phyloP scores from a whole-genome alignment of 1,140 invertebrate species.

The Goniozus legneri region DNA sequence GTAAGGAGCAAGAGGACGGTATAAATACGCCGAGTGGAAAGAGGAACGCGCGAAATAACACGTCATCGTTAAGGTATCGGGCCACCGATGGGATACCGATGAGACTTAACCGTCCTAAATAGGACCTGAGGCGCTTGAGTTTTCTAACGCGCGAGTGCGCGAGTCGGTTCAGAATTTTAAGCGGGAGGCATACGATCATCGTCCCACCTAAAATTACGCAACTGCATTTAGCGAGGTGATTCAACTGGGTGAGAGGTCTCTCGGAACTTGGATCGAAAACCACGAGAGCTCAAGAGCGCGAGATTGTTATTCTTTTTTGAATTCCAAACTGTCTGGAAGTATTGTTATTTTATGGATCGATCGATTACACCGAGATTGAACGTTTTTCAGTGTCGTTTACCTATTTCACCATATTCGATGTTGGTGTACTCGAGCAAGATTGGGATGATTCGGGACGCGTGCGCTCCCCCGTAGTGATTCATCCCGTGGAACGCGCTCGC shows the following conservation, averaged over 20 bases:
- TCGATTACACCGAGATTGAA: too few species aligned
- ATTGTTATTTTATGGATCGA: too few species aligned
- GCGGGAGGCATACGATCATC: slow-evolving; percentile 23
- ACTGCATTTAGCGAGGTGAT: slow-evolving; percentile 42
- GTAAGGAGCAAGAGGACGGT: too few species aligned
- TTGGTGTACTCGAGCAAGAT: slow-evolving; percentile 1
- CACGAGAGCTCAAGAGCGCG: too few species aligned
- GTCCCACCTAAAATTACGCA: slow-evolving; percentile 43
- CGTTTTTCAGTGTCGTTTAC: too few species aligned
- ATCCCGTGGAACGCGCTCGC: slow-evolving; percentile 39
- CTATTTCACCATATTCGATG: too few species aligned
- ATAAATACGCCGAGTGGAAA: neutral
- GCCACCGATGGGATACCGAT: neutral
- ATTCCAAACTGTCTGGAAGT: too few species aligned
- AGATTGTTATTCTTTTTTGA: too few species aligned
- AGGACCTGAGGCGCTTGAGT: slow-evolving; percentile 20
- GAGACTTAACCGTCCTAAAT: slow-evolving; percentile 32
- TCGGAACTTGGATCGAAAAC: neutral
- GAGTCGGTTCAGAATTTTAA: slow-evolving; percentile 29
- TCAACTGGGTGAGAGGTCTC: slow-evolving; percentile 25
- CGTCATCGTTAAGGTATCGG: neutral
- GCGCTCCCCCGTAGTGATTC: slow-evolving; percentile 40
- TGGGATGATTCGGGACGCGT: too few species aligned
- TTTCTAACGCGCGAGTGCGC: too few species aligned
- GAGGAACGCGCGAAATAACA: neutral